Conservation (phyloP, 2,113 vertebrate genomes). For the Scomber scombrus region DNA sequence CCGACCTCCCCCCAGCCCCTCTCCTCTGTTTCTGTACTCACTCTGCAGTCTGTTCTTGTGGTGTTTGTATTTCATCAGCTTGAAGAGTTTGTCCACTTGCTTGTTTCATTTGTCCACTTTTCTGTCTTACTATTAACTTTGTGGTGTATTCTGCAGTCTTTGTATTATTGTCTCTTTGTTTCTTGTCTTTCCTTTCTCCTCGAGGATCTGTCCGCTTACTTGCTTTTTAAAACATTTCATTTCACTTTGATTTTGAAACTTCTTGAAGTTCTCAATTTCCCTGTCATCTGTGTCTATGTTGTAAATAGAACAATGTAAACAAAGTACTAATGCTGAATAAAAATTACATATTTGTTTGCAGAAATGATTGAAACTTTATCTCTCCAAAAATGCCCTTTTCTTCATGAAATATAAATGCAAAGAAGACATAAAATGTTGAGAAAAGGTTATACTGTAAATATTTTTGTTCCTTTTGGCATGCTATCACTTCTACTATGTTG, state of each 20-base stretch:
- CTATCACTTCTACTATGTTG: neutral
- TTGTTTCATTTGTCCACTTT: conserved; percentile 26
- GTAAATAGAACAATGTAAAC: conserved; percentile 83
- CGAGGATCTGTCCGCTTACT: neutral
- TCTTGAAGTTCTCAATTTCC: conserved; percentile 37
- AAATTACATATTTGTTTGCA: conserved; percentile 81
- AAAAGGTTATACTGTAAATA: neutral
- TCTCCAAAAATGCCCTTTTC: neutral
- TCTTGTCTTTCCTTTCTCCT: neutral
- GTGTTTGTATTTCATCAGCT: conserved; percentile 43
- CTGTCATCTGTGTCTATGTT: conserved; percentile 75
- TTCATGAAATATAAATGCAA: neutral
- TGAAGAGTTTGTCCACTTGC: conserved; percentile 17
- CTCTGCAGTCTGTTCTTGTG: conserved; percentile 32
- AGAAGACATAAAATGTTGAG: neutral
- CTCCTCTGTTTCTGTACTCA: conserved; percentile 22
- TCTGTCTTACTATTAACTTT: conserved; percentile 4
- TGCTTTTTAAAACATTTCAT: neutral
- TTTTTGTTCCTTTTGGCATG: neutral
- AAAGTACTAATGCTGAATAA: conserved; percentile 84
- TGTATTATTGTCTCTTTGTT: neutral
- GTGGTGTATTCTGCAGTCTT: conserved; percentile 25
- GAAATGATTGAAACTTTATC: conserved; percentile 40
- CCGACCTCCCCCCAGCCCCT: neutral
- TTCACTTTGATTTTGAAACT: conserved; percentile 54